phyloP scores from a whole-genome alignment of 2,888 invertebrate species.

The Cynaeus angustus region DNA sequence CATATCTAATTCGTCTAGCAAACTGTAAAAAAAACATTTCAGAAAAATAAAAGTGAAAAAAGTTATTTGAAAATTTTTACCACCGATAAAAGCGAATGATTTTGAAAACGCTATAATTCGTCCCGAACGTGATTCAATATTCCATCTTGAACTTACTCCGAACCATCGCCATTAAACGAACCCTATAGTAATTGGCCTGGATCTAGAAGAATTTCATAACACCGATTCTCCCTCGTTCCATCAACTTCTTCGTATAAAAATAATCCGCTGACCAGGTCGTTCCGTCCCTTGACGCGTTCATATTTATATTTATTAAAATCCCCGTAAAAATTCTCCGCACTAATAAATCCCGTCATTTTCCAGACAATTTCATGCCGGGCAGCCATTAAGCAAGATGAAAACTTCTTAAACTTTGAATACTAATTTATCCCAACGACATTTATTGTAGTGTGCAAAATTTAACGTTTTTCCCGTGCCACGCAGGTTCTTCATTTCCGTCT shows the following conservation, averaged over 20 bases:
- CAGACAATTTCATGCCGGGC: constrained; percentile 19
- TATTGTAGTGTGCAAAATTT: constrained; percentile 7
- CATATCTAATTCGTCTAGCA: no score
- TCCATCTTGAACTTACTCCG: constrained; percentile 57
- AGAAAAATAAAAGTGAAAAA: no score
- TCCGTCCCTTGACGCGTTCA: background rate
- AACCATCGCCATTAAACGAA: constrained; percentile 59
- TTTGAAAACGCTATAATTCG: constrained; percentile 31
- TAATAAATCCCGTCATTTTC: constrained; percentile 26
- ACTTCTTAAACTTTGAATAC: background rate
- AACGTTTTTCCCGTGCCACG: background rate
- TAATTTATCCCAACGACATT: constrained; percentile 5
- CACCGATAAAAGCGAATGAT: no score
- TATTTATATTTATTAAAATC: constrained; percentile 6
- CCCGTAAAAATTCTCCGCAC: constrained; percentile 14
- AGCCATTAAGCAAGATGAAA: constrained; percentile 14
- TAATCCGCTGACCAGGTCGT: constrained; percentile 42
- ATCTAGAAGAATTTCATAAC: constrained; percentile 56
- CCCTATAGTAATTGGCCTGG: constrained; percentile 58
- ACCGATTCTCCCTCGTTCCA: constrained; percentile 24
- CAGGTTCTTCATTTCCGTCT: constrained; percentile 2
- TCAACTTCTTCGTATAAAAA: constrained; percentile 38
- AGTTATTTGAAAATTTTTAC: no score
- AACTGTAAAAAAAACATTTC: no score
- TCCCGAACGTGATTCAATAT: constrained; percentile 53